Evolutionary conservation across 2,888 invertebrate species (phyloP).

Genomic region (Melieria picta): DNA sequence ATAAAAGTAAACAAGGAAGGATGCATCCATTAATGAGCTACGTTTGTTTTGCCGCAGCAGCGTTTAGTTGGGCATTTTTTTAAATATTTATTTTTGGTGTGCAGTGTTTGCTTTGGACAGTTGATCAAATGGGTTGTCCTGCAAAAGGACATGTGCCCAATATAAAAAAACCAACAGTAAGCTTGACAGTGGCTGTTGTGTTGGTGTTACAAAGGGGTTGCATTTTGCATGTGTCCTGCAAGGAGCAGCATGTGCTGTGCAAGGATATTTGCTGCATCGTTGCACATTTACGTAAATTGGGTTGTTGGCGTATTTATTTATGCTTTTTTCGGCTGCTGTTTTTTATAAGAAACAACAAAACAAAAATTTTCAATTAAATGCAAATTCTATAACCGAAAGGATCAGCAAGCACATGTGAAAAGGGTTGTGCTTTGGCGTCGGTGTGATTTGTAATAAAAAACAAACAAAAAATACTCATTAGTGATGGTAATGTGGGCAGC

Average conservation of each 20-base stretch:
- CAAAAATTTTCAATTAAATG: not conserved
- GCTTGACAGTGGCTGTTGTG: not conserved
- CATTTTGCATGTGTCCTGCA: not conserved
- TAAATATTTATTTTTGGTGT: not conserved
- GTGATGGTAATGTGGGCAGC: no score
- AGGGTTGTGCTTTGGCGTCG: not conserved
- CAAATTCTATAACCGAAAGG: not conserved
- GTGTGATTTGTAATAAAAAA: no score
- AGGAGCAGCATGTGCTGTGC: not conserved
- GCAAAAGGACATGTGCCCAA: conserved; percentile 7
- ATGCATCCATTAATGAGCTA: not conserved
- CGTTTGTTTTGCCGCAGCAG: not conserved
- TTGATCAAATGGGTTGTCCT: conserved; percentile 15
- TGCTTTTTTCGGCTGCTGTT: not conserved
- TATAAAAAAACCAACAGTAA: conserved; percentile 2
- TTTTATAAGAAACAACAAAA: no score
- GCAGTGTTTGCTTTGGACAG: not conserved
- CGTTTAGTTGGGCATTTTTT: not conserved
- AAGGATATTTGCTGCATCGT: conserved; percentile 20
- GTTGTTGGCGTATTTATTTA: conserved; percentile 25
- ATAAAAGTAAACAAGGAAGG: not conserved
- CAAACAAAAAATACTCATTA: no score
- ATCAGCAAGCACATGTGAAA: not conserved
- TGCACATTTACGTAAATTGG: conserved; percentile 12
- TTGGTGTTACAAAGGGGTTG: not conserved